Percentiles rank a stretch among this genome's conserved stretches.
phyloP scores from a whole-genome alignment of 2,888 invertebrate genomes.

The Hedya salicella region DNA sequence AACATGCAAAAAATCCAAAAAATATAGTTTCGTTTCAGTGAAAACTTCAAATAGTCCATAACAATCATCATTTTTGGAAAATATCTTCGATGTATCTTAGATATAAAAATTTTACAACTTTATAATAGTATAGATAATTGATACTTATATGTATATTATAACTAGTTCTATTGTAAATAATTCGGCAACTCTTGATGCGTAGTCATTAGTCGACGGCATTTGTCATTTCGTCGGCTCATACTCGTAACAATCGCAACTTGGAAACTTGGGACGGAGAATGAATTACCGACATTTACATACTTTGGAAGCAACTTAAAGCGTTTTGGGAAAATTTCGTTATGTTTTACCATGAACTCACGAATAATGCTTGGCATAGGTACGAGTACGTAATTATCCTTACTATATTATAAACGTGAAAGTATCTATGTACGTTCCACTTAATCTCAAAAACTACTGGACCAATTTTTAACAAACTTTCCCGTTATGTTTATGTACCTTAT shows the following conservation, averaged over 20 bases:
- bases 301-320: slow-evolving; percentile 7
- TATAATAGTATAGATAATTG: no score
- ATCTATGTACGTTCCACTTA: no score
- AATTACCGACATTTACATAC: slow-evolving; percentile 19
- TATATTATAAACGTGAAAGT: neutral
- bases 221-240: slow-evolving; percentile 53
- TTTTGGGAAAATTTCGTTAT: slow-evolving; percentile 8
- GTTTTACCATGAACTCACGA: neutral
- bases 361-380: neutral
- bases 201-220: slow-evolving; percentile 60
- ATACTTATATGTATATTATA: no score
- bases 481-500: no score
- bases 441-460: no score
- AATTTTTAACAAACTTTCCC: no score
- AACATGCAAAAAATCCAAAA: no score
- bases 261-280: slow-evolving; percentile 10
- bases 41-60: no score
- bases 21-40: no score
- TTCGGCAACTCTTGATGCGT: slow-evolving; percentile 59
- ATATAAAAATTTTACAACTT: no score
- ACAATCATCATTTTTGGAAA: no score
- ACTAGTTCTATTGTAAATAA: slow-evolving; percentile 50
- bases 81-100: no score
- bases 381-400: neutral
- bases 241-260: slow-evolving; percentile 36